Percentiles rank a stretch among this genome's conserved stretches.
These are phyloP conservation scores for Melierax canorus DNA, from an alignment of 2,113 vertebrate species.

Conservation along the genomic window DNA sequence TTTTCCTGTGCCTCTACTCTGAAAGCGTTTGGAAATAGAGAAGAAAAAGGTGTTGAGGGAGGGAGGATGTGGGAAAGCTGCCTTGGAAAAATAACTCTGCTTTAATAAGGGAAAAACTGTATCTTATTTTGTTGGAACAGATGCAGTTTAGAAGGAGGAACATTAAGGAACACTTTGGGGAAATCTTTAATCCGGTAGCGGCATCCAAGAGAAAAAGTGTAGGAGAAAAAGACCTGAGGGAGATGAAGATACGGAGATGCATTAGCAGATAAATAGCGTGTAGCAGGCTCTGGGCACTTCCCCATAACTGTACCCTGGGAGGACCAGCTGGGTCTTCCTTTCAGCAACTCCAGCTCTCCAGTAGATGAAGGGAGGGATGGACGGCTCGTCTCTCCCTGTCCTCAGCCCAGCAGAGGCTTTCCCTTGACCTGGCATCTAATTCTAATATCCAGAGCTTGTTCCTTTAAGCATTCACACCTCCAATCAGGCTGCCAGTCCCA, in stretches of 20 bases:
- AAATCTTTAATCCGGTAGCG: slow-evolving; percentile 22
- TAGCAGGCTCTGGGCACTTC: not conserved
- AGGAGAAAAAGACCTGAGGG: slow-evolving; percentile 42
- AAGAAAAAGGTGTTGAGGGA: not conserved
- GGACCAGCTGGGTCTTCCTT: not conserved
- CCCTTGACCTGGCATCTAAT: not conserved
- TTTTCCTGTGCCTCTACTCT: not conserved
- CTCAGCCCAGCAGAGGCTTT: not conserved
- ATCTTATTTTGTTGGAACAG: slow-evolving; percentile 19
- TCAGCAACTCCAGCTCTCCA: not conserved
- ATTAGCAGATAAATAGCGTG: not conserved
- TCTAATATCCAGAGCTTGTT: not conserved
- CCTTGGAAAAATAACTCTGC: not conserved
- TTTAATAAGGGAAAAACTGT: not conserved
- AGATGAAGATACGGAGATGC: not conserved
- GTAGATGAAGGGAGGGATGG: not conserved
- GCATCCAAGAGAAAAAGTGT: not conserved
- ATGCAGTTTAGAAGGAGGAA: not conserved
- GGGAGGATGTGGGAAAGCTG: not conserved
- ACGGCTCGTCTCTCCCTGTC: rapidly evolving
- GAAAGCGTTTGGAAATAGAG: not conserved
- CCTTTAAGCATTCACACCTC: slow-evolving; percentile 37
- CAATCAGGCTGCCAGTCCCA: slow-evolving; percentile 6
- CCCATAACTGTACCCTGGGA: not conserved
- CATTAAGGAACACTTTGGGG: slow-evolving; percentile 10